These are phyloP conservation scores for sheep (Ovis aries) DNA, from an alignment of 2,113 vertebrate species.

Conservation along the genomic window ARS-UI_Ramb_v3.0 NC_056057.1:46794001-46794500, in stretches of 20 bases:
- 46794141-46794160: not conserved
- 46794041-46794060: not conserved
- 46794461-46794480: not conserved
- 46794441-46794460: constrained; percentile 47
- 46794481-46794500: not conserved
- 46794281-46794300: not conserved
- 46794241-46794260: not conserved
- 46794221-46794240: not conserved
- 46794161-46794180: not conserved
- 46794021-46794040: not conserved
- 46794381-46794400: not conserved
- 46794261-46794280: constrained; percentile 1
- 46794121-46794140: not conserved
- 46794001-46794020: not conserved
- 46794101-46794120: constrained; percentile 4
- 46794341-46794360: constrained; percentile 29
- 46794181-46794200: not conserved
- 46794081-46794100: not conserved
- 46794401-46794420: constrained; percentile 8
- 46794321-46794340: constrained; percentile 2
- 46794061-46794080: not conserved
- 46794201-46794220: constrained; percentile 8
- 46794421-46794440: not conserved
- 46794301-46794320: not conserved
- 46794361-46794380: not conserved